Conservation (phyloP, 1,140 invertebrate species). For the Drosophila sucinea region DNA sequence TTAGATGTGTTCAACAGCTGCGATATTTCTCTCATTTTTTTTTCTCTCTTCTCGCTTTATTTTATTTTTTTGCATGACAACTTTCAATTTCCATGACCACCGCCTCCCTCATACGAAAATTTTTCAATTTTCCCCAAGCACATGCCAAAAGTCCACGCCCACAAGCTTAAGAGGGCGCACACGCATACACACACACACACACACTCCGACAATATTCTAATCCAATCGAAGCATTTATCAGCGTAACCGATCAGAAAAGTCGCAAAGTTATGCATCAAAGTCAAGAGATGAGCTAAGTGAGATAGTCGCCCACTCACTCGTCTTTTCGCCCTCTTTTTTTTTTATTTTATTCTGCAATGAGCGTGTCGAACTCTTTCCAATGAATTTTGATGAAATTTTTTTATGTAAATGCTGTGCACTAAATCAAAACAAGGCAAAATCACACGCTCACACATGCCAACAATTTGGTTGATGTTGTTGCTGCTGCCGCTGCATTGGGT, state of each 20-base stretch:
- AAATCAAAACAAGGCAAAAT: conserved; percentile 74
- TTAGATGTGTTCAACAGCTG: conserved; percentile 80
- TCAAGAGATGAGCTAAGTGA: conserved; percentile 60
- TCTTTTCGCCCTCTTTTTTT: conserved; percentile 39
- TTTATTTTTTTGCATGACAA: conserved; percentile 53
- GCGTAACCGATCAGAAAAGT: conserved; percentile 74
- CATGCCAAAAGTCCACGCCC: conserved; percentile 61
- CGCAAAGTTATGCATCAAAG: conserved; percentile 78
- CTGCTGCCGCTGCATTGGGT: conserved; percentile 51
- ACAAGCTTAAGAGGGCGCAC: conserved; percentile 50
- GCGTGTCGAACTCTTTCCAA: conserved; percentile 13
- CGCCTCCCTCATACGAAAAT: conserved; percentile 41
- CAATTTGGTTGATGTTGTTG: conserved; percentile 53
- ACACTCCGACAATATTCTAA: conserved; percentile 61
- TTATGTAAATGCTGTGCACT: conserved; percentile 74
- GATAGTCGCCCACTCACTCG: conserved; percentile 44
- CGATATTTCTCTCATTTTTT: conserved; percentile 63
- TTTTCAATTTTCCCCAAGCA: conserved; percentile 69
- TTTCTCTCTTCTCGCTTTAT: conserved; percentile 9
- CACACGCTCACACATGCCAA: conserved; percentile 59
- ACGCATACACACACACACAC: not conserved
- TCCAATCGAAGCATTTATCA: conserved; percentile 78
- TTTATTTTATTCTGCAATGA: conserved; percentile 3
- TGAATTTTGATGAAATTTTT: conserved; percentile 69
- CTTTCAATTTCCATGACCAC: conserved; percentile 67